phyloP scores from a whole-genome alignment of 2,113 vertebrate species.

The Mastomys natalensis region DNA sequence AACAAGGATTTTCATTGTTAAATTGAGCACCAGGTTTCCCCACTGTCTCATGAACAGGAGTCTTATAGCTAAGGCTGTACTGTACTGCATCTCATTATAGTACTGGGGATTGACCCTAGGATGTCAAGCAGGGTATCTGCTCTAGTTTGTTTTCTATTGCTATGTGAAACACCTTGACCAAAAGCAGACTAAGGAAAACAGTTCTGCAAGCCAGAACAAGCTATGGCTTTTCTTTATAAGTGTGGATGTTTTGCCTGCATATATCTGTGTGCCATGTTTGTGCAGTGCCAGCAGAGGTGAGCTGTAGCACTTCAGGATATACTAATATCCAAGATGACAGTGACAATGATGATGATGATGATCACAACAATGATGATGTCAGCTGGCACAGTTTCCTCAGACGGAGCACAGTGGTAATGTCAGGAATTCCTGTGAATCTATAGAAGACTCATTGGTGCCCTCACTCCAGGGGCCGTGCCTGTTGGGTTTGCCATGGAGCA shows the following conservation, averaged over 20 bases:
- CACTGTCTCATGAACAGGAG: not conserved
- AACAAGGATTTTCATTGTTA: not conserved
- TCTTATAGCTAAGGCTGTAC: not conserved
- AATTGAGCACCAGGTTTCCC: not conserved
- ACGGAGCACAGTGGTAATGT: not conserved
- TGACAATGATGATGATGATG: not conserved
- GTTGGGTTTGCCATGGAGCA: not conserved
- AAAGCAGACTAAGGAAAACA: not conserved
- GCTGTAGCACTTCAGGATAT: not conserved
- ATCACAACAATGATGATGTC: not conserved
- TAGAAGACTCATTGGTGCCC: not conserved
- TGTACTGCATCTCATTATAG: not conserved
- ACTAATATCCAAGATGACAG: not conserved
- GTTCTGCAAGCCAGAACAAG: not conserved
- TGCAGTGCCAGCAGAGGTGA: not conserved
- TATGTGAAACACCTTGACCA: not conserved
- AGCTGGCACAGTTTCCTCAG: not conserved
- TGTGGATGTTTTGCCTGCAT: not conserved
- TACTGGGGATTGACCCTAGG: not conserved
- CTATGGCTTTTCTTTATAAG: not conserved
- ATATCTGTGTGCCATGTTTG: not conserved
- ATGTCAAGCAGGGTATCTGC: not conserved
- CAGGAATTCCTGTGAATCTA: not conserved
- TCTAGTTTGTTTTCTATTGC: not conserved
- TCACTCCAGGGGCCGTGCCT: not conserved